A percentile compares a stretch with the other conserved stretches of the same genome.
Conservation (phyloP, 2,888 invertebrate genomes). For the Herminia tarsipennalis region DNA sequence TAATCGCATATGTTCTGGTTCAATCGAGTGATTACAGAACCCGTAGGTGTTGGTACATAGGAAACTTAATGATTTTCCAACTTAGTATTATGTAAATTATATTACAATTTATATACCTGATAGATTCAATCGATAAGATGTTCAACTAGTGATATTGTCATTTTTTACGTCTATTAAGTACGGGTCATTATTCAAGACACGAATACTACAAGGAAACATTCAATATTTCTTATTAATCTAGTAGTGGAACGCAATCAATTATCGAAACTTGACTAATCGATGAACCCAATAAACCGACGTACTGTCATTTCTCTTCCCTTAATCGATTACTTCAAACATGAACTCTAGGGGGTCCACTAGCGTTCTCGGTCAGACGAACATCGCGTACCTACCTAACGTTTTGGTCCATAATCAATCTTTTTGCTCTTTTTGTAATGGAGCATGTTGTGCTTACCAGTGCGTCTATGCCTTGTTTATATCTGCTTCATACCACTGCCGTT, state of each 20-base stretch:
- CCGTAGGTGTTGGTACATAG: conserved; percentile 34
- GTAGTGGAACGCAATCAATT: conserved; percentile 80
- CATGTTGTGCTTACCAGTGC: conserved; percentile 37
- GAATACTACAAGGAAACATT: conserved; percentile 59
- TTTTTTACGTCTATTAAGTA: conserved; percentile 43
- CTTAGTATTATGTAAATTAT: conserved; percentile 44
- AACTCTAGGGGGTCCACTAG: conserved; percentile 79
- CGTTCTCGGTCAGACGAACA: conserved; percentile 50
- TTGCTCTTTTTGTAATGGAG: conserved; percentile 58
- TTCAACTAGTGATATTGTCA: conserved; percentile 39
- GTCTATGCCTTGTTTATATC: conserved; percentile 41
- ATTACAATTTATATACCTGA: conserved; percentile 38
- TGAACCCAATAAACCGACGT: conserved; percentile 76
- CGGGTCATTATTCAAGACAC: conserved; percentile 57
- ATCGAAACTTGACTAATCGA: conserved; percentile 82
- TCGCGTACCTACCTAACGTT: conserved; percentile 62
- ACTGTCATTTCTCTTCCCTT: conserved; percentile 84
- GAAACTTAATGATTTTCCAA: conserved; percentile 33
- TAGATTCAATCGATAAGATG: conserved; percentile 36
- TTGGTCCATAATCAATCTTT: conserved; percentile 72
- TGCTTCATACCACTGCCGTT: conserved; percentile 40
- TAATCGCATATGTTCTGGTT: conserved; percentile 34
- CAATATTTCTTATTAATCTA: conserved; percentile 78
- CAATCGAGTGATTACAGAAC: conserved; percentile 35
- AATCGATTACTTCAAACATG: conserved; percentile 83